Evolutionary conservation across 2,888 invertebrate genomes (phyloP).

Genomic region (Pterobdella sp.): DNA sequence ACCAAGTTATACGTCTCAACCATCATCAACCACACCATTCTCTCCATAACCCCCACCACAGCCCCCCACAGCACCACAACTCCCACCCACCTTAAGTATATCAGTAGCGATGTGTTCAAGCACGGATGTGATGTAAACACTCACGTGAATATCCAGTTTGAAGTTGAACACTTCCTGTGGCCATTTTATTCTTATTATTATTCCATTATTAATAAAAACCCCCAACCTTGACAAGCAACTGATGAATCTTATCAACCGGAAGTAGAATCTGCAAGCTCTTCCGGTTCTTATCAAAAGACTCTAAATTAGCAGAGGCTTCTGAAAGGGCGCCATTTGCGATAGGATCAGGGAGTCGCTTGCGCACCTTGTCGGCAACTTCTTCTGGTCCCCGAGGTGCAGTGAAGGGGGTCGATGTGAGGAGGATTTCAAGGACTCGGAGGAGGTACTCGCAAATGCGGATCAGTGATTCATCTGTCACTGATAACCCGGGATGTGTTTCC

Average conservation of each 20-base stretch:
- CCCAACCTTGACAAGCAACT: slow-evolving; percentile 66
- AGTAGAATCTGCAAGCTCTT: slow-evolving; percentile 60
- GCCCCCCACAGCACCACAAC: neutral
- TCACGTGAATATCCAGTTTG: slow-evolving; percentile 61
- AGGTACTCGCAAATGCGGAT: slow-evolving; percentile 85
- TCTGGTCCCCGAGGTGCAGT: slow-evolving; percentile 46
- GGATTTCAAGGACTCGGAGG: slow-evolving; percentile 71
- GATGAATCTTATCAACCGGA: slow-evolving; percentile 82
- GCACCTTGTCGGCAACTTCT: slow-evolving; percentile 86
- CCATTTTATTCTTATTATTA: neutral
- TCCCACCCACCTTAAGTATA: slow-evolving; percentile 66
- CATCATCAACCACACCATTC: neutral
- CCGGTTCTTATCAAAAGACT: slow-evolving; percentile 59
- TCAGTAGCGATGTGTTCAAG: slow-evolving; percentile 90
- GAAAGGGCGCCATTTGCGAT: slow-evolving; percentile 85
- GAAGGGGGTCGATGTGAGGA: slow-evolving; percentile 64
- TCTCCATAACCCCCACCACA: neutral
- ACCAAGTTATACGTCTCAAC: neutral
- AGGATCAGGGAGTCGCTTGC: slow-evolving; percentile 85
- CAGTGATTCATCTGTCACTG: slow-evolving; percentile 74
- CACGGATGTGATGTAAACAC: slow-evolving; percentile 81
- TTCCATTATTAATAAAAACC: too few relatives aligned
- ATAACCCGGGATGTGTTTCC: slow-evolving; percentile 52
- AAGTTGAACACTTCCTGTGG: slow-evolving; percentile 53
- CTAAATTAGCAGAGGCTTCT: slow-evolving; percentile 76